Base-by-base conservation (phyloP, 2,797 vertebrate genomes). In the Halcyon chelicuti region DNA sequence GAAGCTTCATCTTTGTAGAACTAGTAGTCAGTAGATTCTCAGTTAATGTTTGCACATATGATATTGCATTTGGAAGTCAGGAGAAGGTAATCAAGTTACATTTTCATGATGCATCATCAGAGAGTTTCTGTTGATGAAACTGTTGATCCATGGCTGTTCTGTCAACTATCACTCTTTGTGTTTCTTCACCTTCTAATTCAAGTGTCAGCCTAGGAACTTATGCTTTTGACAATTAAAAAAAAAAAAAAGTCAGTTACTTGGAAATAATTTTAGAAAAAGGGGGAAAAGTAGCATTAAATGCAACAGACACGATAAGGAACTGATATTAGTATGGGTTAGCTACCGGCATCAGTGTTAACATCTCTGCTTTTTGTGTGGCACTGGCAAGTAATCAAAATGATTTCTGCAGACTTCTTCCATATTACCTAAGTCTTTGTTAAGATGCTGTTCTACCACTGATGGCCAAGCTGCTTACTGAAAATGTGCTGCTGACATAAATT, bases 401-500 rank as follows among this genome's bases (percentile, higher is more conserved):
- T 40, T 74, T 65, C 49, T 93, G 90, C 75, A 80, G 61, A 52
- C 15, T 86, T 60, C 33, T 62, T 71, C 60, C 3, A 0, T 77
- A 39, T 80, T 88, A 61, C 62, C 55, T 44, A 57, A 14, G 26
- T 91, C 49, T 78, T 94, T 62, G 42, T 62, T 42, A 61, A 81
- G 52, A 28, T 61, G 29, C 74, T 83, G 6, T 67, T 74, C 33
- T 94, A 47, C 65, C 7, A 9, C 72, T 78, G 44, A 26, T 74
- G 68, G 65, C 75, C 72, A 75, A 71, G 82, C 58, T 86, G 42
- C 85, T 93, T 75, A 39, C 73, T 91, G 85, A 91, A 93, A 78
- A 93, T 78, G 40, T 91, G 79, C 82, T 78, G 46, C 82, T 93
- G 47, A 67, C 70, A 95, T 91, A 91, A 96, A 96, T 95, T 95